Percentiles rank a stretch among this genome's conserved stretches.
Evolutionary conservation across 2,113 vertebrate genomes (phyloP).

Genomic region (Glaucomys volans): DNA sequence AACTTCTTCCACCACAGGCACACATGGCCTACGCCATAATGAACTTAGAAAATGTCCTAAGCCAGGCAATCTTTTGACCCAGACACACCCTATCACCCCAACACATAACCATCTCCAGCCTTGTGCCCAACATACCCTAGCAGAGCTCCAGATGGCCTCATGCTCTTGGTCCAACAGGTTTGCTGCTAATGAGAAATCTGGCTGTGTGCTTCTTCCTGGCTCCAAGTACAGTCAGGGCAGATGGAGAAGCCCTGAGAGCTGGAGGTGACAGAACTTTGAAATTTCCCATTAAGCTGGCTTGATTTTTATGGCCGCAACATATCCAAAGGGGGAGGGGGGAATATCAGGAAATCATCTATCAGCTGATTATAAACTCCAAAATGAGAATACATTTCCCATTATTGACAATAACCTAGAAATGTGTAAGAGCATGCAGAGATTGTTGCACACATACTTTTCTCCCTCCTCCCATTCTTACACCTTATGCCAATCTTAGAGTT

Average conservation of each 20-base stretch:
- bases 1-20: not conserved
- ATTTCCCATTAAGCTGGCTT: constrained; percentile 60
- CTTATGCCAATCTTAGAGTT: not conserved
- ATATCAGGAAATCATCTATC: constrained; percentile 48
- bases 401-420: not conserved
- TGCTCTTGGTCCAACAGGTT: constrained; percentile 64
- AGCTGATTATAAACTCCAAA: not conserved
- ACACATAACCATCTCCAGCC: not conserved
- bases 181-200: constrained; percentile 63
- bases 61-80: not conserved
- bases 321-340: not conserved
- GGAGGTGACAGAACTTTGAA: constrained; percentile 37
- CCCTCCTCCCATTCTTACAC: not conserved
- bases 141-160: not conserved
- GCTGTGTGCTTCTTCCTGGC: constrained; percentile 16
- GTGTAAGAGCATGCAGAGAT: not conserved
- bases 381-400: not conserved
- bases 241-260: constrained; percentile 67
- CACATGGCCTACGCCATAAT: not conserved
- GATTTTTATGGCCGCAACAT: constrained; percentile 10
- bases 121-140: not conserved
- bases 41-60: not conserved
- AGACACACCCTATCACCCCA: not conserved
- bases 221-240: constrained; percentile 37
- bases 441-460: not conserved